These are phyloP conservation scores for Ypsolopha scabrella DNA, from an alignment of 2,888 invertebrate genomes.

Conservation along the genomic window DNA sequence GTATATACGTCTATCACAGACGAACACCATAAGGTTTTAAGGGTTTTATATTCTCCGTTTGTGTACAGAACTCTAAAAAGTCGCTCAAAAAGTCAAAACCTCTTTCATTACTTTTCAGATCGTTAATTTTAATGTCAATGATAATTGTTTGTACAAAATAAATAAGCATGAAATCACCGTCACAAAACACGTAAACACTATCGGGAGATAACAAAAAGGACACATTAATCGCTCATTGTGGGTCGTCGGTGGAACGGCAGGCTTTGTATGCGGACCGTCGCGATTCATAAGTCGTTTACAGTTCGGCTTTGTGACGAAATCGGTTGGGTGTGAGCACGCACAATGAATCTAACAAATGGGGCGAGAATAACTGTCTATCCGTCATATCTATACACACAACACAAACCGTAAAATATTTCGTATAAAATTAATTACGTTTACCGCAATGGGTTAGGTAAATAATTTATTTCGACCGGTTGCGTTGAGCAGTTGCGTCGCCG, in stretches of 20 bases:
- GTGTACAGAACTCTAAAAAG: too few relatives aligned
- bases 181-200: conserved; percentile 61
- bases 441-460: not conserved
- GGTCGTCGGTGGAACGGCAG: conserved; percentile 43
- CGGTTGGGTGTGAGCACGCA: conserved; percentile 50
- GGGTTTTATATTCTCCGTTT: too few relatives aligned
- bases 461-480: not conserved
- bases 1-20: too few relatives aligned
- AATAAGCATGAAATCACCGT: conserved; percentile 62
- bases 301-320: conserved; percentile 50
- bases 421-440: not conserved
- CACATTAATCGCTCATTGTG: conserved; percentile 67
- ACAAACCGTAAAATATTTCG: conserved; percentile 45
- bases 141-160: conserved; percentile 16
- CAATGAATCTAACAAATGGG: conserved; percentile 50
- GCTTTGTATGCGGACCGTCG: conserved; percentile 59
- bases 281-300: conserved; percentile 43
- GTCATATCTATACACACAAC: conserved; percentile 52
- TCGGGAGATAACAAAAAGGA: conserved; percentile 57
- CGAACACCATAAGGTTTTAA: too few relatives aligned
- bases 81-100: not conserved
- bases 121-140: conserved; percentile 1
- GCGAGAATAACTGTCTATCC: conserved; percentile 51
- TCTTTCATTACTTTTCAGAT: not conserved
- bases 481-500: too few relatives aligned